These are phyloP conservation scores for Echinarachnius parma DNA, from an alignment of 53 echinoderm and acorn worm genomes.

Conservation along the genomic window DNA sequence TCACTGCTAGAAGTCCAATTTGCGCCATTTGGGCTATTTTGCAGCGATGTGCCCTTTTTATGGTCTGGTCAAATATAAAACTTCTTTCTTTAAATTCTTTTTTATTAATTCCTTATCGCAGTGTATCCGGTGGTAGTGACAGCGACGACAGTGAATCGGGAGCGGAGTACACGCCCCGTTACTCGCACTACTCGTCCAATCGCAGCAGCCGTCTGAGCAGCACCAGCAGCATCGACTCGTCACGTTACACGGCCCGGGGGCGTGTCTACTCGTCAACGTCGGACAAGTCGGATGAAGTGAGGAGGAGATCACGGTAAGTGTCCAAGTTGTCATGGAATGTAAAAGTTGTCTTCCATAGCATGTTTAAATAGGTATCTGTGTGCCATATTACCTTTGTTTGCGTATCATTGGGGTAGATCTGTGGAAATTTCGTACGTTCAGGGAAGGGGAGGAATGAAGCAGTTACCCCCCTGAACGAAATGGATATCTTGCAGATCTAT, in stretches of 20 bases:
- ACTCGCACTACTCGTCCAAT: constrained; percentile 56
- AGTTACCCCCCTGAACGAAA: too few relatives aligned
- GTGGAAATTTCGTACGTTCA: too few relatives aligned
- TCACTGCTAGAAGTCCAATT: too few relatives aligned
- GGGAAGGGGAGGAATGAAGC: too few relatives aligned
- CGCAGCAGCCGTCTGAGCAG: constrained; percentile 60
- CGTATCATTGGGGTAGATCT: too few relatives aligned
- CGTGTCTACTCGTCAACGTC: constrained; percentile 61
- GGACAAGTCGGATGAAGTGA: constrained; percentile 44
- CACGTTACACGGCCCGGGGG: constrained; percentile 26
- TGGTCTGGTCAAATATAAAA: neutral
- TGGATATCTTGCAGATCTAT: too few relatives aligned
- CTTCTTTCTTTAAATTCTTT: neutral
- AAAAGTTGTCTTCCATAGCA: too few relatives aligned
- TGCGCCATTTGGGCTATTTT: too few relatives aligned
- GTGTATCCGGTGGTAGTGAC: constrained; percentile 31
- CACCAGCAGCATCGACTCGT: constrained; percentile 59
- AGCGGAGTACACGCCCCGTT: constrained; percentile 49
- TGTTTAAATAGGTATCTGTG: too few relatives aligned
- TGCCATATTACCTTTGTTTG: too few relatives aligned
- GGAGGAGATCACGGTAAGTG: constrained; percentile 39
- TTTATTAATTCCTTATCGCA: neutral
- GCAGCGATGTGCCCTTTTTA: too few relatives aligned
- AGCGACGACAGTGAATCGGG: constrained; percentile 54
- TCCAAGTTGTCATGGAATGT: too few relatives aligned